These are phyloP conservation scores for Siniperca scherzeri DNA, from an alignment of 2,797 vertebrate species.

Conservation along the genomic window DNA sequence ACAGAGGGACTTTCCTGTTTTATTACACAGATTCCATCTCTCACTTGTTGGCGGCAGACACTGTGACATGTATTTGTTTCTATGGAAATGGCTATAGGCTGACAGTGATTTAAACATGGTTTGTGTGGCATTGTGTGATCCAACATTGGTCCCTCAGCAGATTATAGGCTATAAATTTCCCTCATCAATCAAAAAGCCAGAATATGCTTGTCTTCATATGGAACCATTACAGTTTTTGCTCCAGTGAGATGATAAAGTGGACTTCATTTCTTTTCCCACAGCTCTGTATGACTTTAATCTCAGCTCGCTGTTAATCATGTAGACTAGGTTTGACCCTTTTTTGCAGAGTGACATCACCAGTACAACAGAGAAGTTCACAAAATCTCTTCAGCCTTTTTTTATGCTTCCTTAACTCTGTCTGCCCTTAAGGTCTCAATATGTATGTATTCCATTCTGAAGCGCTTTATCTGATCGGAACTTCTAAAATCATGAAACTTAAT, in stretches of 20 bases:
- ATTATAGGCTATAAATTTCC: conserved; percentile 70
- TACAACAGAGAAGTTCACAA: conserved; percentile 1
- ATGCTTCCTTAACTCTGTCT: background rate
- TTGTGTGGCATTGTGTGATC: conserved; percentile 69
- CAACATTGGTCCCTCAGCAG: conserved; percentile 61
- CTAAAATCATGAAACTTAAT: conserved; percentile 18
- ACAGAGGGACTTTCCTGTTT: conserved; percentile 65
- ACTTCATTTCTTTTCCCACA: conserved; percentile 56
- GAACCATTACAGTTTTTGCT: conserved; percentile 58
- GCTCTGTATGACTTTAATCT: conserved; percentile 51
- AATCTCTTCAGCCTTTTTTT: background rate
- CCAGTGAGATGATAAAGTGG: conserved; percentile 55
- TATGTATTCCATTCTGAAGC: background rate
- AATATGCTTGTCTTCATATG: conserved; percentile 57
- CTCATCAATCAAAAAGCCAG: conserved; percentile 75
- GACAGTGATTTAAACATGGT: conserved; percentile 76
- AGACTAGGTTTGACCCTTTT: conserved; percentile 14
- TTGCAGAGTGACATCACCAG: conserved; percentile 18
- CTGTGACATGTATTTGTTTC: conserved; percentile 54
- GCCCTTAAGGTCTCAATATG: background rate
- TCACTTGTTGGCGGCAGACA: conserved; percentile 47
- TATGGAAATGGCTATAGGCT: conserved; percentile 58
- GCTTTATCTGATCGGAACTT: conserved; percentile 8
- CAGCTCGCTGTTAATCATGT: conserved; percentile 51
- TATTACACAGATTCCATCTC: conserved; percentile 51